Conservation (phyloP, 2,888 invertebrate genomes). For the Orchesella flavescens region DNA sequence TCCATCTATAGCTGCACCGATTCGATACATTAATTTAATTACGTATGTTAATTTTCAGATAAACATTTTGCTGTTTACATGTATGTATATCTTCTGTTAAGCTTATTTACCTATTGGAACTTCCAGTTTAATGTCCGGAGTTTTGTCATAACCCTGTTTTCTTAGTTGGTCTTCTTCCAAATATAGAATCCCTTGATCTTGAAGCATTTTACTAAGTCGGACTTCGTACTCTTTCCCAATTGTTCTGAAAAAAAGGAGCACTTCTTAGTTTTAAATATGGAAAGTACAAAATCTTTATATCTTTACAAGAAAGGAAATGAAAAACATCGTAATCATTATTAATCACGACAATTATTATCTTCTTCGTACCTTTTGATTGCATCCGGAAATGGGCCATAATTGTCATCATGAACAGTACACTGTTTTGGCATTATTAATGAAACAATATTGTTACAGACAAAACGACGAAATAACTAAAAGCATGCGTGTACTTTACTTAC, state of each 20-base stretch:
- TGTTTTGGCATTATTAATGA: slow-evolving; percentile 76
- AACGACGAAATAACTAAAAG: background rate
- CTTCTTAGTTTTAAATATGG: slow-evolving; percentile 10
- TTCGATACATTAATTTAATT: background rate
- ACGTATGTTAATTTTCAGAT: too few species aligned
- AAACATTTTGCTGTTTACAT: too few species aligned
- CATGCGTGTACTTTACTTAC: too few species aligned
- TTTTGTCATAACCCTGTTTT: slow-evolving; percentile 91
- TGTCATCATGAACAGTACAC: slow-evolving; percentile 87
- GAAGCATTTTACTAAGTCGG: slow-evolving; percentile 80
- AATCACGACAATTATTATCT: background rate
- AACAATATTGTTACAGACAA: too few species aligned
- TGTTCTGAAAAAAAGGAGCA: slow-evolving; percentile 77
- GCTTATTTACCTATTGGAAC: slow-evolving; percentile 81
- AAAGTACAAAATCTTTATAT: background rate
- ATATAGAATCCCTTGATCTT: slow-evolving; percentile 79
- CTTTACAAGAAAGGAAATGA: background rate
- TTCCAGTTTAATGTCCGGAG: slow-evolving; percentile 93
- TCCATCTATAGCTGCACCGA: slow-evolving; percentile 65
- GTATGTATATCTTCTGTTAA: too few species aligned
- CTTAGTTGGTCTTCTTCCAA: slow-evolving; percentile 86
- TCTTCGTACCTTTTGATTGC: slow-evolving; percentile 82
- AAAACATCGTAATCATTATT: background rate
- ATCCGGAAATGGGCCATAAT: slow-evolving; percentile 88
- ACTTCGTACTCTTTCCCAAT: slow-evolving; percentile 91